Evolutionary conservation across 2,888 invertebrate species (phyloP), one percentile per base, ranked within the genome.

Genomic region (Zhengitettix transpicula): DNA sequence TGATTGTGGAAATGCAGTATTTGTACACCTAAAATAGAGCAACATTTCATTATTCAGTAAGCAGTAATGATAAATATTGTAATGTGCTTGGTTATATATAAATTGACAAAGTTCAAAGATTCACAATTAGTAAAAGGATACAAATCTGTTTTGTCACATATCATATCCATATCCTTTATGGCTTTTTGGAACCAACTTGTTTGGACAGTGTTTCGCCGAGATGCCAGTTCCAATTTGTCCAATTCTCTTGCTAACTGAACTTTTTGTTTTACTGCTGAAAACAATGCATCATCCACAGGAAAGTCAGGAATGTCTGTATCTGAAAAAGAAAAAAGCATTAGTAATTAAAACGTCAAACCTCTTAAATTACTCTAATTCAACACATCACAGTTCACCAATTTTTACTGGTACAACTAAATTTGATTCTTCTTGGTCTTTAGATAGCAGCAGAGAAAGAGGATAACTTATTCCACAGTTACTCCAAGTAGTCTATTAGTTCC

Each of bases 151-250:
- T 90, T 87, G 67, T 94, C 94, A 2, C 95, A 74, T 61, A 97
- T 82, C 67, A 95, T 86, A 72, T 97, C 97, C 84, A 94, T 89
- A 65, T 95, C 93, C 64, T 84, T 80, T 0, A 92, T 91, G 1
- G 87, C 86, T 70, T 86, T 87, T 66, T 87, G 83, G 69, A 90
- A 77, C 97, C 97, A 98, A 28, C 87, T 87, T 64, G 80, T 80
- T 66, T 90, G 81, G 11, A 83, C 80, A 67, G 81, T 81, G 1
- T 78, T 74, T 60, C 85, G 80, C 40, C 81, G 75, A 64, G 78
- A 74, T 68, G 77, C 78, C 67, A 88, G 76, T 71, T 77, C 75
- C 58, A 89, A 70, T 55, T 79, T 80, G 70, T 97, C 96, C 51
- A 96, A 76, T 65, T 88, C 83, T 1, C 88, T 77, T 0, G 95